Evolutionary conservation across 2,797 vertebrate genomes (phyloP), one percentile per base, ranked within the genome.

Genomic region (Hephaestus fuliginosus): DNA sequence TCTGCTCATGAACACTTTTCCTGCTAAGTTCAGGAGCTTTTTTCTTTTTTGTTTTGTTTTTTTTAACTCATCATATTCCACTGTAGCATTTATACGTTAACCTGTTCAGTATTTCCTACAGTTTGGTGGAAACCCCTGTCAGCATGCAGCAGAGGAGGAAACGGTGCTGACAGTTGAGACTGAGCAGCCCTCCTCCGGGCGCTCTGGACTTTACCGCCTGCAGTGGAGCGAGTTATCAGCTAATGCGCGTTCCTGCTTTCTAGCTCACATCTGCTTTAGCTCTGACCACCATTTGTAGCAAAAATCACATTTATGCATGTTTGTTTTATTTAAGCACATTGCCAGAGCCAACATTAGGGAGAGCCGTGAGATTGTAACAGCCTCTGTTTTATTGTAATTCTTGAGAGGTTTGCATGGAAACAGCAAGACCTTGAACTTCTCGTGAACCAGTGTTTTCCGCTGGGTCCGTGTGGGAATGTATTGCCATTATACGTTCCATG

Each of bases 391-490:
- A 70, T 36, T 66, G 33, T 17, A 8, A 3, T 39, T 52, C 28
- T 61, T 83, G 71, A 48, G 43, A 60, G 12, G 41, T 10, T 48
- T 66, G 52, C 30, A n/a, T 62, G 53, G 60, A 86, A 88, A 67
- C 61, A 75, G 22, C 10, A n/a, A 72, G 39, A 88, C 90, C 85
- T 89, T 88, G 80, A 89, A 86, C 88, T 84, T 63, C 10, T 48
- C 0, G 46, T 86, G 89, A 90, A 80, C 86, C 49, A 28, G 7
- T 43, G 52, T 83, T 78, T 33, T 85, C 78, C 49, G 2, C 10
- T 67, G 49, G 75, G 43, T 58, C 62, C 44, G 22, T 28, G 64
- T 80, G 71, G 62, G 66, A 84, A 70, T 28, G 20, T 14, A 3
- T 61, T 9, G 64, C 44, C 15, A 0, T 79, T 65, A 68, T 62